phyloP scores from a whole-genome alignment of 1,140 invertebrate species.

The Marisa cornuarietis region DNA sequence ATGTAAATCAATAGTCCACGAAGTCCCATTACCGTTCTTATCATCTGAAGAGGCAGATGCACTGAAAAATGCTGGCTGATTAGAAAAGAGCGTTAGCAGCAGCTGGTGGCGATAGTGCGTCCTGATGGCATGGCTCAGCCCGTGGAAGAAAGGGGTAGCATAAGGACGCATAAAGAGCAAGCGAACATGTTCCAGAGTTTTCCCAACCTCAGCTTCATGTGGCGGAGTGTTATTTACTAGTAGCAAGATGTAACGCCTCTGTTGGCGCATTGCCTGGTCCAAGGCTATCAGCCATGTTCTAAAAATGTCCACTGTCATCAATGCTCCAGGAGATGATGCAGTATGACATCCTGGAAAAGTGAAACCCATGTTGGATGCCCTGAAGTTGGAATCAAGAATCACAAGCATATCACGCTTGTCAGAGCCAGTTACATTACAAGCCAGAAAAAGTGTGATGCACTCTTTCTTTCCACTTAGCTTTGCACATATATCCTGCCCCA shows the following conservation, averaged over 20 bases:
- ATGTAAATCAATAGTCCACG: background rate
- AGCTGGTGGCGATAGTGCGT: conserved; percentile 20
- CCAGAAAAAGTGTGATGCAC: conserved; percentile 13
- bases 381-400: conserved; percentile 3
- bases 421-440: conserved; percentile 16
- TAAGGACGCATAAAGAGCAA: conserved; percentile 19
- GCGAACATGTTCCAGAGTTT: conserved; percentile 19
- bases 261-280: conserved; percentile 18
- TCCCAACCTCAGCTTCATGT: conserved; percentile 5
- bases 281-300: conserved; percentile 4
- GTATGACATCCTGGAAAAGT: conserved; percentile 4
- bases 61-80: background rate
- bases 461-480: background rate
- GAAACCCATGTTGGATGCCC: no score
- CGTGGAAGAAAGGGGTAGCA: conserved; percentile 20
- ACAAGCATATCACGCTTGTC: conserved; percentile 7
- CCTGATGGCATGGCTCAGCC: conserved; percentile 7
- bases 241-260: conserved; percentile 17
- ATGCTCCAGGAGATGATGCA: conserved; percentile 10
- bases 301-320: conserved; percentile 16
- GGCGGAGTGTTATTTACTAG: conserved; percentile 13
- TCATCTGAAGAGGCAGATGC: background rate
- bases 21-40: no score
- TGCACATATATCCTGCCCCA: background rate
- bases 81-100: conserved; percentile 6